A percentile compares a stretch with the other conserved stretches of the same genome.
phyloP scores from a whole-genome alignment of 2,888 invertebrate genomes.

The Phragmatobia fuliginosa region DNA sequence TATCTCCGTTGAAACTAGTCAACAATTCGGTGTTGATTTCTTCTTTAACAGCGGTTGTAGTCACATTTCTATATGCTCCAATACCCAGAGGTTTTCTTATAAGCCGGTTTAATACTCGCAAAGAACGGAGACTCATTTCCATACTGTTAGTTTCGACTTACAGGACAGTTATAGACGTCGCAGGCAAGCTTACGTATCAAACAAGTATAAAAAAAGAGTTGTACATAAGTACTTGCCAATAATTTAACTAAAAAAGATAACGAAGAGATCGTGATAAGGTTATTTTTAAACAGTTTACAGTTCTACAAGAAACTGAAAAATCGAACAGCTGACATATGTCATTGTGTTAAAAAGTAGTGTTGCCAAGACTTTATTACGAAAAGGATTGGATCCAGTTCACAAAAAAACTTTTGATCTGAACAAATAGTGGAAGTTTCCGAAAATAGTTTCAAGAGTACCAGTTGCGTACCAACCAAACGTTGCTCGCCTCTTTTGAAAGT shows the following conservation, averaged over 20 bases:
- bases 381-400: not conserved
- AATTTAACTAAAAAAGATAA: slow-evolving; percentile 30
- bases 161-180: not conserved
- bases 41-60: slow-evolving; percentile 69
- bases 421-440: too few species aligned
- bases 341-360: not conserved
- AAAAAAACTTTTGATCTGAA: not conserved
- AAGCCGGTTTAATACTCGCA: slow-evolving; percentile 73
- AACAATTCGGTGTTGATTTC: slow-evolving; percentile 69
- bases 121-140: slow-evolving; percentile 67
- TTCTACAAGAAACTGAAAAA: slow-evolving; percentile 4
- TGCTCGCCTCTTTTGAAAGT: not conserved
- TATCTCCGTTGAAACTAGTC: slow-evolving; percentile 72
- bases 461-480: not conserved
- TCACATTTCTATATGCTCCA: slow-evolving; percentile 61
- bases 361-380: not conserved
- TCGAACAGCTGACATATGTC: slow-evolving; percentile 10
- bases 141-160: slow-evolving; percentile 44
- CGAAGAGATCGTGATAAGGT: slow-evolving; percentile 25
- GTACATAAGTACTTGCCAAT: not conserved
- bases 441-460: not conserved
- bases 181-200: not conserved
- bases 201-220: not conserved
- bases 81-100: slow-evolving; percentile 65
- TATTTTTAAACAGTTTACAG: slow-evolving; percentile 20